Base-by-base conservation (phyloP, 2,113 vertebrate genomes). In the Sylvia atricapilla region DNA sequence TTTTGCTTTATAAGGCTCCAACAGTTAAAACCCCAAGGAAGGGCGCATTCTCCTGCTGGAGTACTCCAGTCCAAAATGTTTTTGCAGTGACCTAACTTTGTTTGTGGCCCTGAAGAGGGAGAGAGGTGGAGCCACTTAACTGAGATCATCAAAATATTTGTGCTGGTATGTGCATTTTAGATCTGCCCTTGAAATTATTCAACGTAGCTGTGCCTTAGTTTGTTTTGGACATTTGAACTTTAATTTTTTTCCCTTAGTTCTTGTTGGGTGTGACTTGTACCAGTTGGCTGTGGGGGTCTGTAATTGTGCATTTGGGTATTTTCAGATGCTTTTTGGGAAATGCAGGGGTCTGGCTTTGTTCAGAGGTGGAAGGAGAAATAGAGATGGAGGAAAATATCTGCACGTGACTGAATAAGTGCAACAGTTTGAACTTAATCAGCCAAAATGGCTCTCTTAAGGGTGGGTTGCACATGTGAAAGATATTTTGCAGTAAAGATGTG, bases 141-240 rank as follows among this genome's bases (percentile, higher is more conserved):
- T 83, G 89, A 95, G 96, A 94, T 96, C 87, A 94, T 96, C 46
- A 91, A 96, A 96, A 96, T 92, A 84, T 93, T 92, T 93, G 59
- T 53, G 73, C 60, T 93, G 94, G 76, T 83, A 67, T 79, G 81
- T 46, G 31, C 1, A 0, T 84, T 93, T 82, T 90, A 92, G 96
- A 95, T 80, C 72, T 92, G 88, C 78, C 83, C 90, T 95, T 84
- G 74, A 82, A 87, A 94, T 60, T 52, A 91, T 66, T 78, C 67
- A 60, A 16, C 30, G 85, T 90, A 62, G 56, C 74, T 67, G n/a
- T 72, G 84, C 89, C 66, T 96, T 95, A 27, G 7, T 84, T 92
- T 90, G 70, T 89, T 95, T 41, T 16, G 69, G 91, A 47, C 18
- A 41, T 70, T 59, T 30, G 33, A 83, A 84, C 50, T 87, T 87